Conservation (phyloP, 2,888 invertebrate species). For the Cheilosia variabilis region DNA sequence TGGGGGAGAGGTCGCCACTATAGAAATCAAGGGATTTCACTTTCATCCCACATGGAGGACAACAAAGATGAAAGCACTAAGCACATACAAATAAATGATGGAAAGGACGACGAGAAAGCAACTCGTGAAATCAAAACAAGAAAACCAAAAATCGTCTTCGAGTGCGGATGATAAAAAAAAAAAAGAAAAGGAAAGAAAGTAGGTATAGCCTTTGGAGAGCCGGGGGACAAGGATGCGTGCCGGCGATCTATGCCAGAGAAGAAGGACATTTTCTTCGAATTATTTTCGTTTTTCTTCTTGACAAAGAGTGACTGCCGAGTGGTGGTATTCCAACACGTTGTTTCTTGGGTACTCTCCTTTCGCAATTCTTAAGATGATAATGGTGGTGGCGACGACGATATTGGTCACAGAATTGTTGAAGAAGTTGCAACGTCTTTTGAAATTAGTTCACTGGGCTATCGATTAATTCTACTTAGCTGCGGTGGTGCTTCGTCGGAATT, state of each 20-base stretch:
- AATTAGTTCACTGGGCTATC: constrained; percentile 74
- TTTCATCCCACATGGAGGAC: constrained; percentile 63
- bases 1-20: constrained; percentile 34
- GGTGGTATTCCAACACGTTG: constrained; percentile 20
- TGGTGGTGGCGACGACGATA: constrained; percentile 6
- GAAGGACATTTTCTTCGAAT: constrained; percentile 65
- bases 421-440: constrained; percentile 46
- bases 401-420: constrained; percentile 13
- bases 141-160: constrained; percentile 62
- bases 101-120: constrained; percentile 40
- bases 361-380: constrained; percentile 44
- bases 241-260: constrained; percentile 33
- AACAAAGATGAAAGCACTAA: not conserved
- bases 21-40: constrained; percentile 34
- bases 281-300: constrained; percentile 40
- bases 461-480: constrained; percentile 50
- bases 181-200: constrained; percentile 8
- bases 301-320: constrained; percentile 5
- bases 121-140: constrained; percentile 69
- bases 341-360: constrained; percentile 31
- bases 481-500: constrained; percentile 22
- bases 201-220: not conserved
- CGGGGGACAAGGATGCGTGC: constrained; percentile 33
- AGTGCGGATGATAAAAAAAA: constrained; percentile 39
- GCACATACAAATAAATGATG: constrained; percentile 45